Percentiles rank a stretch among this genome's conserved stretches.
Evolutionary conservation across 30 jellyfish, hydroid and myxozoan species (phyloP).

Genomic region (Turritopsis dohrnii): DNA sequence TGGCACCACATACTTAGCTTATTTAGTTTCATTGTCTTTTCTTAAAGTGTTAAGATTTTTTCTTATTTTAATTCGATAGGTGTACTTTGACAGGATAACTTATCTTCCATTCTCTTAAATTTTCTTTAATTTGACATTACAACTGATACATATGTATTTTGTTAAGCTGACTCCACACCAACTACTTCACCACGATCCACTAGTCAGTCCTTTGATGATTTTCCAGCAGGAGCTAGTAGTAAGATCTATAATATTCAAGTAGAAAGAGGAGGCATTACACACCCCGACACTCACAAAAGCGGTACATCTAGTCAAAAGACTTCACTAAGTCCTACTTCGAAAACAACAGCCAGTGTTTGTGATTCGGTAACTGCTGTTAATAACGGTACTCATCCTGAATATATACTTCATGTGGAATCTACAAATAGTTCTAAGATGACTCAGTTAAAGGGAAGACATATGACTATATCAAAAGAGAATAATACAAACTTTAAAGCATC

Average conservation of each 20-base stretch:
- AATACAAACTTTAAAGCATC: background rate
- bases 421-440: background rate
- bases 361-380: background rate
- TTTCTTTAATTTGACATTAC: too few relatives aligned
- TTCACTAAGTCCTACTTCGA: background rate
- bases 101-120: too few relatives aligned
- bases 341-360: background rate
- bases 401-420: background rate
- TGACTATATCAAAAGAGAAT: background rate
- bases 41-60: too few relatives aligned
- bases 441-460: background rate
- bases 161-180: background rate
- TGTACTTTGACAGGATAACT: too few relatives aligned
- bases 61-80: too few relatives aligned
- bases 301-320: background rate
- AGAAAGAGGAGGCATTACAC: background rate
- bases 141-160: background rate
- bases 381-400: background rate
- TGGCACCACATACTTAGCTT: too few relatives aligned
- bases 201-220: background rate
- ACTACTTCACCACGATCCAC: background rate
- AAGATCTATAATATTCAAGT: slow-evolving; percentile 17
- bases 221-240: slow-evolving; percentile 2
- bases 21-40: too few relatives aligned
- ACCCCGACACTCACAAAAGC: background rate